Base-by-base conservation (phyloP, 1,140 invertebrate species). In the Drosophila mauritiana region DNA sequence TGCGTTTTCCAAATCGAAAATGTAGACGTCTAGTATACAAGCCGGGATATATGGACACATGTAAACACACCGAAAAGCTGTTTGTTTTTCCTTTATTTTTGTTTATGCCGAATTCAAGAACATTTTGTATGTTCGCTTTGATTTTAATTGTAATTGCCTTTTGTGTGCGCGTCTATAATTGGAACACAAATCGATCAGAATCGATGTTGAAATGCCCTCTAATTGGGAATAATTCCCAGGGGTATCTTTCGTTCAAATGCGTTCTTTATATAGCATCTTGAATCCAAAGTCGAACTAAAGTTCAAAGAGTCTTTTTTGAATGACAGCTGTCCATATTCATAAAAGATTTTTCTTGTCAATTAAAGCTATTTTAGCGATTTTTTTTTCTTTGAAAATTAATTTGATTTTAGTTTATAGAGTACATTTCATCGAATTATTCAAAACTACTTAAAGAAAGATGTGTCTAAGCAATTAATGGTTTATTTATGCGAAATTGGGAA, bases 81-180 rank as follows among this genome's bases (percentile, higher is more conserved):
- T 80, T 88, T 86, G 74, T 79, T 82, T 82, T 82, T 79, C 56
- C 68, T 56, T 55, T 36, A 65, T 65, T 74, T 89, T 85, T 89
- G 81, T 90, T 89, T 90, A 90, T 86, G 70, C 78, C 68, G 72
- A 84, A 61, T 73, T 88, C 58, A 82, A 57, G 75, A 86, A 73
- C 69, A 78, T 81, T 76, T 64, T 20, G 43, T 53, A 31, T 67
- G 27, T 53, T 42, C 55, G 40, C 51, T 68, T 75, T 76, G 64
- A 83, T 82, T 64, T 56, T 65, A 77, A 77, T 78, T 77, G 78
- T 77, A 77, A 59, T 78, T 72, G 57, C 36, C 58, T 78, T 58
- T 72, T 69, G 56, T 78, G 52, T 37, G 54, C 34, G 36, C 37
- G 10, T 63, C 59, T 43, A 45, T 62, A 68, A 62, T 67, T 56